A percentile compares a stretch with the other conserved stretches of the same genome.
phyloP scores from a whole-genome alignment of 2,113 vertebrate genomes.

The Eclectus roratus region DNA sequence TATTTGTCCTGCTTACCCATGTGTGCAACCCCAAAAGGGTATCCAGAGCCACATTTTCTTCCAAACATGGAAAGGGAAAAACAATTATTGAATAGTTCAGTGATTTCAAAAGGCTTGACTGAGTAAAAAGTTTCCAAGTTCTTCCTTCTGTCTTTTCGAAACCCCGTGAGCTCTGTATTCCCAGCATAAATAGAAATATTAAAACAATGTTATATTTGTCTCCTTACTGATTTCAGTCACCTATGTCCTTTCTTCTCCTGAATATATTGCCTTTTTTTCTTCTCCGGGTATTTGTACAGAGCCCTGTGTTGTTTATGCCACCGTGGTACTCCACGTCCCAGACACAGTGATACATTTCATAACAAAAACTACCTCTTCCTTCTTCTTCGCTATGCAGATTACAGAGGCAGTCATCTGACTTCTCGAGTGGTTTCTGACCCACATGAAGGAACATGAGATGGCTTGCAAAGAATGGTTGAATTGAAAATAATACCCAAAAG shows the following conservation, averaged over 20 bases:
- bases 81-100: background rate
- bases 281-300: background rate
- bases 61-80: background rate
- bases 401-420: background rate
- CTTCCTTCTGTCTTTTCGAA: background rate
- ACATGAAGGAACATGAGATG: background rate
- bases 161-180: rapidly evolving
- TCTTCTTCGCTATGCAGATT: background rate
- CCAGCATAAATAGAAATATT: background rate
- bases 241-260: background rate
- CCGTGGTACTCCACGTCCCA: background rate
- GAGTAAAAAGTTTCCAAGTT: background rate
- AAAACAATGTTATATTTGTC: background rate
- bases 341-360: background rate
- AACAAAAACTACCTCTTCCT: conserved; percentile 9
- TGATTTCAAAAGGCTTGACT: background rate
- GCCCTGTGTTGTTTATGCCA: background rate
- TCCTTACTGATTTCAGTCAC: background rate
- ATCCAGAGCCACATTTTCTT: background rate
- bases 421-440: background rate
- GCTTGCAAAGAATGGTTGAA: background rate
- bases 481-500: background rate
- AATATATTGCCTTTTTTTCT: background rate
- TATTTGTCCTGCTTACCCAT: background rate
- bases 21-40: rapidly evolving